A percentile compares a stretch with the other conserved stretches of the same genome.
phyloP scores from a whole-genome alignment of 2,113 vertebrate genomes.

The Chaenogobius annularis region DNA sequence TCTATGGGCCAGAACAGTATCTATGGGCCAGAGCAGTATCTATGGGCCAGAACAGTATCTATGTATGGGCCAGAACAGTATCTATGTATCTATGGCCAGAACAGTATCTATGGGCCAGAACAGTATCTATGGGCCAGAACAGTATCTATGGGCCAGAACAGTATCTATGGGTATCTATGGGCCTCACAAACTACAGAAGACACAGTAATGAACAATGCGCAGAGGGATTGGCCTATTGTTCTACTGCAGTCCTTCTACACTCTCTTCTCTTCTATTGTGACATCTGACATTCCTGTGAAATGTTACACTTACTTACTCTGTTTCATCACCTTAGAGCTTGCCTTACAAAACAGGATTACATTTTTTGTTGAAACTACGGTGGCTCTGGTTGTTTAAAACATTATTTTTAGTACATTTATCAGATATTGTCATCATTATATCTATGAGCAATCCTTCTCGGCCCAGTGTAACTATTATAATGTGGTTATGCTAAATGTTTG shows the following conservation, averaged over 20 bases:
- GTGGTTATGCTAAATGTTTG: no score
- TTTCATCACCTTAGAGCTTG: neutral
- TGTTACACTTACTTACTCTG: neutral
- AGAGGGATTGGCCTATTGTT: conserved; percentile 9
- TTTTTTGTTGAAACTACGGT: no score
- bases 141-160: conserved; percentile 12
- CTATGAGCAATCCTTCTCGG: neutral
- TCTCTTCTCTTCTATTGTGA: conserved; percentile 4
- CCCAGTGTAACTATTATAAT: neutral
- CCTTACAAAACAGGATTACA: neutral
- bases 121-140: conserved; percentile 13
- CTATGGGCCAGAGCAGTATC: no score
- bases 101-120: conserved; percentile 11
- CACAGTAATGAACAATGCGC: conserved; percentile 19
- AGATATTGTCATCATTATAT: neutral
- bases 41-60: conserved; percentile 13
- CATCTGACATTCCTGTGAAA: conserved; percentile 5
- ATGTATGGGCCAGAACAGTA: conserved; percentile 12
- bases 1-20: conserved; percentile 11
- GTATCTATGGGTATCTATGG: neutral
- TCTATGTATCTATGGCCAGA: no score
- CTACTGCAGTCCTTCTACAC: conserved; percentile 1
- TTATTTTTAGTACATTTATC: neutral
- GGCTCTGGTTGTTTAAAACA: no score
- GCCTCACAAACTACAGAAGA: conserved; percentile 14